Evolutionary conservation across 2,888 invertebrate species (phyloP).

Genomic region (Hipparchia sbordonii): DNA sequence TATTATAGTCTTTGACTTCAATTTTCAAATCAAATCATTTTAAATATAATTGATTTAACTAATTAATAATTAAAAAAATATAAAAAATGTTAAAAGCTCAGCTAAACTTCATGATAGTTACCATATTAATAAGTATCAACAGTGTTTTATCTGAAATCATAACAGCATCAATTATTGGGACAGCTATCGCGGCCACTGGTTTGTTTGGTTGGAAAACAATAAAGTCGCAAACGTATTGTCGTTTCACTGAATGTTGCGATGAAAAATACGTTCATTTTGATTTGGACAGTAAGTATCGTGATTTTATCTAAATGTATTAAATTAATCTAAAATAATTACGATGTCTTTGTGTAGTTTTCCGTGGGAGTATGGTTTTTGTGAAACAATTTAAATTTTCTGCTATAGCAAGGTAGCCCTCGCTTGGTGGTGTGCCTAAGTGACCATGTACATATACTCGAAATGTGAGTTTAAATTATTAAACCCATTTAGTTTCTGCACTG

Average conservation of each 20-base stretch:
- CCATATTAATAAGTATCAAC: constrained; percentile 12
- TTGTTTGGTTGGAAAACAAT: constrained; percentile 68
- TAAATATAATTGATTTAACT: too few relatives aligned
- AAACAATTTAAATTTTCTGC: too few relatives aligned
- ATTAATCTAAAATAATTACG: too few relatives aligned
- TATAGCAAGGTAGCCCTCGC: too few relatives aligned
- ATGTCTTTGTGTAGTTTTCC: not conserved
- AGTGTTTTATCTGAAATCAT: constrained; percentile 53
- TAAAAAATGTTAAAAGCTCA: constrained; percentile 3
- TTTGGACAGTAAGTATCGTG: constrained; percentile 67
- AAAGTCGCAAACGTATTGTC: constrained; percentile 76
- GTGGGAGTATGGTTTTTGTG: too few relatives aligned
- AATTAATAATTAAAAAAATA: too few relatives aligned
- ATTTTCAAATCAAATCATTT: too few relatives aligned
- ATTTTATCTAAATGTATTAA: not conserved
- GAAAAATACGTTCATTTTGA: constrained; percentile 79
- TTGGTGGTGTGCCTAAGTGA: too few relatives aligned
- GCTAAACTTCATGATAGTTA: not conserved
- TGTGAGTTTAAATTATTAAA: too few relatives aligned
- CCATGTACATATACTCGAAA: too few relatives aligned
- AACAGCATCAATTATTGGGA: constrained; percentile 54
- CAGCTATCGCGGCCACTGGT: constrained; percentile 56
- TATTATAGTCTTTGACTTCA: too few relatives aligned
- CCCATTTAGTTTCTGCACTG: too few relatives aligned
- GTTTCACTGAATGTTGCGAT: constrained; percentile 83